Conservation (phyloP, 2,113 vertebrate genomes). For the Archocentrus centrarchus region DNA sequence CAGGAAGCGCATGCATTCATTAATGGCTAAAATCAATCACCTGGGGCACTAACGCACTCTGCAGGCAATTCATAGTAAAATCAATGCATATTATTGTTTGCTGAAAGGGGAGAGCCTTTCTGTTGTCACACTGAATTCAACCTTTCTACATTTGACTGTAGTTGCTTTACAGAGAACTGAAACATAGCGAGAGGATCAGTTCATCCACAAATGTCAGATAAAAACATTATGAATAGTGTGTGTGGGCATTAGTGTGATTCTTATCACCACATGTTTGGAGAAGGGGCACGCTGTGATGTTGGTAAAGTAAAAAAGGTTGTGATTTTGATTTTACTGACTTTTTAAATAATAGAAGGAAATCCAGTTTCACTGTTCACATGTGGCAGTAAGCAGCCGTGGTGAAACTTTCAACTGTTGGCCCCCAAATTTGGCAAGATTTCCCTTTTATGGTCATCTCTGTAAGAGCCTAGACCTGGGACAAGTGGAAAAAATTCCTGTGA, state of each 20-base stretch:
- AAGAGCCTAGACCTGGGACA: not conserved
- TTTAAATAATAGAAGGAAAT: not conserved
- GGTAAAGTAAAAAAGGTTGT: not conserved
- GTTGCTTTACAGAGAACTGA: not conserved
- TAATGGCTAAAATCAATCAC: not conserved
- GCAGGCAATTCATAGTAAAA: not conserved
- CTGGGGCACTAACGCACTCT: not conserved
- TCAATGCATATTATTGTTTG: not conserved
- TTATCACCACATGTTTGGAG: not conserved
- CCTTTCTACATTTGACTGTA: not conserved
- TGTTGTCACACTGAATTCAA: not conserved
- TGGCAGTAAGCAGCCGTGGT: not conserved
- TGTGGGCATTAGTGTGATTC: not conserved
- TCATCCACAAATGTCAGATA: not conserved
- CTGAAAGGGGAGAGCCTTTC: not conserved
- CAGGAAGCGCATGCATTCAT: slow-evolving; percentile 6
- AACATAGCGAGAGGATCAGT: not conserved
- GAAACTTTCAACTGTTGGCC: not conserved
- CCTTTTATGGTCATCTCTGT: not conserved
- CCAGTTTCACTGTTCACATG: not conserved
- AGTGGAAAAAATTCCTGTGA: not conserved
- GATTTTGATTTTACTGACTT: not conserved
- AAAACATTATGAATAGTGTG: not conserved
- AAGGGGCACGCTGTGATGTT: not conserved
- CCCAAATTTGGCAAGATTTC: not conserved